A percentile compares a stretch with the other conserved stretches of the same genome.
Conservation (phyloP, 1,140 invertebrate species). For the roundworm (Caenorhabditis elegans) region DNA sequence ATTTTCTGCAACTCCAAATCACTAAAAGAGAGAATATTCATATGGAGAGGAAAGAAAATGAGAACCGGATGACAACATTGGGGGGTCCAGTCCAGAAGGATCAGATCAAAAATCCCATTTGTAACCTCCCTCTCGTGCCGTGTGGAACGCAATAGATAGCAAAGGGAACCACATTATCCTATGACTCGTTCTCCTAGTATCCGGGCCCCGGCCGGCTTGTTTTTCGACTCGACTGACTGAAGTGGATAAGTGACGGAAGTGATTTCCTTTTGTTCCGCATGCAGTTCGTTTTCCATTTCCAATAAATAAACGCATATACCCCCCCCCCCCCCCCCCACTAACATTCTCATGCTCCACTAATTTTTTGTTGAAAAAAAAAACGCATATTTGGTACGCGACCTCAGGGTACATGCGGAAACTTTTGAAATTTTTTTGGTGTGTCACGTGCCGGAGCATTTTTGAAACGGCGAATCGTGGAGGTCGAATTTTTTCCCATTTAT, state of each 20-base stretch:
- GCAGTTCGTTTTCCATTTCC: conserved; percentile 1
- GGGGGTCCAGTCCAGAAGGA: background rate
- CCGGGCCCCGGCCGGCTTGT: background rate
- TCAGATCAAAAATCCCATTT: background rate
- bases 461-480: background rate
- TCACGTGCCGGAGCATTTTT: conserved; percentile 7
- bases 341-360: conserved; percentile 19
- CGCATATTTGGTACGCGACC: background rate
- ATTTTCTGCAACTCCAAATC: too few species aligned
- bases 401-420: background rate
- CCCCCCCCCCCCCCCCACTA: background rate
- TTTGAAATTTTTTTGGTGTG: background rate
- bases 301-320: background rate
- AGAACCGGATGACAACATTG: background rate
- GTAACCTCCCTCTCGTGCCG: background rate
- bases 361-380: background rate
- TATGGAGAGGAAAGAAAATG: background rate
- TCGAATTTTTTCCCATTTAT: background rate
- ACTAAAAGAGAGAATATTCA: too few species aligned
- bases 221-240: conserved; percentile 8
- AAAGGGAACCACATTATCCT: conserved; percentile 23
- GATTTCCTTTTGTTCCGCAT: conserved; percentile 2
- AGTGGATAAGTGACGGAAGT: conserved; percentile 15
- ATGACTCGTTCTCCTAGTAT: background rate
- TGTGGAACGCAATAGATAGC: background rate